These are phyloP conservation scores for Passer montanus DNA, from an alignment of 2,113 vertebrate genomes.

Conservation along the genomic window DNA sequence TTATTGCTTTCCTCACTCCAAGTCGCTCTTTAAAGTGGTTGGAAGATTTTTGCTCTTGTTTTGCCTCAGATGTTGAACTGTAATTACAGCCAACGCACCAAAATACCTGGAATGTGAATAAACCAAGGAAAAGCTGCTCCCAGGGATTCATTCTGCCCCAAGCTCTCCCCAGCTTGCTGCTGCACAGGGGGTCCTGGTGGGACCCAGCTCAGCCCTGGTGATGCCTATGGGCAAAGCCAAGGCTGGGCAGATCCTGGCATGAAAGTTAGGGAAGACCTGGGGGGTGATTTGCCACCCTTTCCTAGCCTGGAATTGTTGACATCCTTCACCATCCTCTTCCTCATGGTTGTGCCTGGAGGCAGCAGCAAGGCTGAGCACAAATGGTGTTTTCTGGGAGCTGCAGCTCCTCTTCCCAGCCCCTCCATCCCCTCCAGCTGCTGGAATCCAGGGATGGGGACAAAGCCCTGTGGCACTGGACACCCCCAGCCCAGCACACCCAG, in stretches of 20 bases:
- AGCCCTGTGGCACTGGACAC: background rate
- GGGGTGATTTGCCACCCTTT: background rate
- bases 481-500: background rate
- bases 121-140: background rate
- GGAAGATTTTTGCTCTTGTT: conserved; percentile 50
- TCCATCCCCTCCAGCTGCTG: background rate
- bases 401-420: background rate
- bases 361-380: background rate
- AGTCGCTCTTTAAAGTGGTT: conserved; percentile 64
- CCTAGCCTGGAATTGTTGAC: background rate
- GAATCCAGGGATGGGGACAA: background rate
- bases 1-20: conserved; percentile 53
- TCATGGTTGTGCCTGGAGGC: background rate
- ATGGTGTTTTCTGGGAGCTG: background rate
- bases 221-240: background rate
- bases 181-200: rapidly evolving
- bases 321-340: background rate
- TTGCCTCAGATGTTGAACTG: conserved; percentile 59
- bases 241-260: background rate
- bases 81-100: conserved; percentile 42
- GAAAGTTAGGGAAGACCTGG: background rate
- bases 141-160: background rate
- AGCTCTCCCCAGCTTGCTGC: background rate
- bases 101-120: conserved; percentile 38
- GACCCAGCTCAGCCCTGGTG: background rate